Evolutionary conservation across 2,113 vertebrate species (phyloP), one percentile per base, ranked within the genome.

Genomic region (Cyanistes caeruleus): DNA sequence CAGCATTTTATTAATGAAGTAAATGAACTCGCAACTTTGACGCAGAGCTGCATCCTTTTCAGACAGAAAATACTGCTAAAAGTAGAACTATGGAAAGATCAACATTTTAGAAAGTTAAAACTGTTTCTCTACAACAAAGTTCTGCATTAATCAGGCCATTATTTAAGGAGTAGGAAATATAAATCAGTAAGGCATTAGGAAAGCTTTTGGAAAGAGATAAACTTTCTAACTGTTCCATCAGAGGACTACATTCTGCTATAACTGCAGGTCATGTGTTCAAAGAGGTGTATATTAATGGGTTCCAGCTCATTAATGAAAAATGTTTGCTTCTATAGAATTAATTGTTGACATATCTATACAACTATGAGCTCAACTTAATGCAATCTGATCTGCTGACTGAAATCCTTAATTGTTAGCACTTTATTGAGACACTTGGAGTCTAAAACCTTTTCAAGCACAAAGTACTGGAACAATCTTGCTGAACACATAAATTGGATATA

Each of bases 131-230:
- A 30, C 72, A 77, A 84, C 35, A 65, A 87, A 80, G 83, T 58
- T 68, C 28, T 49, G 41, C 43, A 31, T 59, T 97, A 95, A 96
- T 95, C 91, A 90, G 83, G 60, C 82, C 53, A 62, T 88, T 96
- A 93, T 94, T 97, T 97, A 97, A 67, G 1, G 4, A 93, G 41
- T 51, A 87, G 73, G 90, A 90, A 91, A 86, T 12, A 81, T 73
- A 92, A 96, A 92, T 86, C 73, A 90, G 72, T 53, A 76, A 92
- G 56, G 72, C 52, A 89, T 93, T 94, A 87, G 81, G 46, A 87
- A 91, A 78, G 41, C 81, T 96, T 87, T 91, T 33, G 91, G 87
- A 77, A 94, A 77, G 53, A 87, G 65, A 65, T 27, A 89, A 95
- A 92, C 80, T 94, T 64, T 15, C 55, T 41, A 89, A 52, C 58